Conservation (phyloP, 2,113 vertebrate genomes). For the Planiliza haematocheilus region DNA sequence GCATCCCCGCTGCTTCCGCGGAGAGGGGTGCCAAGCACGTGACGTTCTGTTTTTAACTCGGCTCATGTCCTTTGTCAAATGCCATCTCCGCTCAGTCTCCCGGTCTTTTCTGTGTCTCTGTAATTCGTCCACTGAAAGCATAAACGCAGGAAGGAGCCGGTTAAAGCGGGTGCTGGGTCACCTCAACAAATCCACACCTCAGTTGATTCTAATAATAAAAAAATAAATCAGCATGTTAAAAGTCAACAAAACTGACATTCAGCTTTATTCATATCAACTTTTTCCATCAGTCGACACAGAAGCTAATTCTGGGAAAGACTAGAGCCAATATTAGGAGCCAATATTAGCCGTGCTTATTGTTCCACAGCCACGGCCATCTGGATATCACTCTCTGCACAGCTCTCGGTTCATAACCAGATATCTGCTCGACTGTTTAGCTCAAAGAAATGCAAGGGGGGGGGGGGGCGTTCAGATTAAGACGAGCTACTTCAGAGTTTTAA, state of each 20-base stretch:
- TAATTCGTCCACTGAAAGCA: background rate
- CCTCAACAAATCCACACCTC: slow-evolving; percentile 26
- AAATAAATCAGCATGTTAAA: slow-evolving; percentile 33
- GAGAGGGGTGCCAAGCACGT: slow-evolving; percentile 6
- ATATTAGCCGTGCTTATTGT: slow-evolving; percentile 63
- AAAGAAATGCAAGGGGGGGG: slow-evolving; percentile 6
- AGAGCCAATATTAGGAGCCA: slow-evolving; percentile 47
- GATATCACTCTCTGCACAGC: slow-evolving; percentile 26
- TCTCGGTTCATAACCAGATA: slow-evolving; percentile 37
- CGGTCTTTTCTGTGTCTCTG: slow-evolving; percentile 5
- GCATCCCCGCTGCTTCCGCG: slow-evolving; percentile 15
- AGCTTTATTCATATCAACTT: slow-evolving; percentile 51
- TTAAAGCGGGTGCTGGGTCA: slow-evolving; percentile 16
- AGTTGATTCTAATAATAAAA: slow-evolving; percentile 52
- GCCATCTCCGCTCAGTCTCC: background rate
- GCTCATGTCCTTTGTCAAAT: slow-evolving; percentile 20
- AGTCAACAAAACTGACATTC: slow-evolving; percentile 27
- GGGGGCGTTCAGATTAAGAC: slow-evolving; percentile 32
- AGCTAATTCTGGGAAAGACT: slow-evolving; percentile 32
- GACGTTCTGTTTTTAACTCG: slow-evolving; percentile 2
- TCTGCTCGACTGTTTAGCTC: slow-evolving; percentile 14
- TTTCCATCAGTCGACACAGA: slow-evolving; percentile 33
- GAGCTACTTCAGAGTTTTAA: slow-evolving; percentile 22
- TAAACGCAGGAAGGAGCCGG: slow-evolving; percentile 1
- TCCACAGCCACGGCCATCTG: slow-evolving; percentile 39